Evolutionary conservation across 2,113 vertebrate genomes (phyloP).

Genomic region (Xerus inauris): DNA sequence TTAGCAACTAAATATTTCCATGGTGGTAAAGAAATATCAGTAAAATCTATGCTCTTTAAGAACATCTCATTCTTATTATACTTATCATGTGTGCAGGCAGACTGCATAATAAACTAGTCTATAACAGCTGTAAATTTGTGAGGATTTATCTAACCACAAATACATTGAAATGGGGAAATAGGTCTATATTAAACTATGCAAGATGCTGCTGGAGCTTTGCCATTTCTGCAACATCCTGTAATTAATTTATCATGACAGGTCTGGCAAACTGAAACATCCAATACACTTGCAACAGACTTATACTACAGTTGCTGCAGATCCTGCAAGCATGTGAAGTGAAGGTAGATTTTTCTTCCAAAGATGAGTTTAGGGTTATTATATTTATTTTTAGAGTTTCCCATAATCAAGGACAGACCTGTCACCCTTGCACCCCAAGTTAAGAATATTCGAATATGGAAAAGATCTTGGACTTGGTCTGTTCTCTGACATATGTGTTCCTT

Average conservation of each 20-base stretch:
- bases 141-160: slow-evolving; percentile 97
- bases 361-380: slow-evolving; percentile 16
- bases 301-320: slow-evolving; percentile 84
- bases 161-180: slow-evolving; percentile 97
- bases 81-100: slow-evolving; percentile 84
- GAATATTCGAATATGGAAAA: not conserved
- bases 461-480: not conserved
- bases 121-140: slow-evolving; percentile 94
- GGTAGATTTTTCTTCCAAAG: slow-evolving; percentile 64
- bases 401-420: not conserved
- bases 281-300: slow-evolving; percentile 96
- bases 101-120: slow-evolving; percentile 93
- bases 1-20: slow-evolving; percentile 81
- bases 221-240: slow-evolving; percentile 99
- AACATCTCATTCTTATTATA: slow-evolving; percentile 84
- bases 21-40: slow-evolving; percentile 81
- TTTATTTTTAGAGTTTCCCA: not conserved
- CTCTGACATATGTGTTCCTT: slow-evolving; percentile 61
- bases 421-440: not conserved
- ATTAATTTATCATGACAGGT: slow-evolving; percentile 99
- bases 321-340: slow-evolving; percentile 77
- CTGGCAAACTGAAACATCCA: slow-evolving; percentile 99
- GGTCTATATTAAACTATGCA: slow-evolving; percentile 96
- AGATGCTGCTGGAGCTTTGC: slow-evolving; percentile 91
- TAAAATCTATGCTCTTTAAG: slow-evolving; percentile 84